Percentiles rank a stretch among this genome's conserved stretches.
phyloP scores from a whole-genome alignment of 2,888 invertebrate species.

The Oeneis ivallda region DNA sequence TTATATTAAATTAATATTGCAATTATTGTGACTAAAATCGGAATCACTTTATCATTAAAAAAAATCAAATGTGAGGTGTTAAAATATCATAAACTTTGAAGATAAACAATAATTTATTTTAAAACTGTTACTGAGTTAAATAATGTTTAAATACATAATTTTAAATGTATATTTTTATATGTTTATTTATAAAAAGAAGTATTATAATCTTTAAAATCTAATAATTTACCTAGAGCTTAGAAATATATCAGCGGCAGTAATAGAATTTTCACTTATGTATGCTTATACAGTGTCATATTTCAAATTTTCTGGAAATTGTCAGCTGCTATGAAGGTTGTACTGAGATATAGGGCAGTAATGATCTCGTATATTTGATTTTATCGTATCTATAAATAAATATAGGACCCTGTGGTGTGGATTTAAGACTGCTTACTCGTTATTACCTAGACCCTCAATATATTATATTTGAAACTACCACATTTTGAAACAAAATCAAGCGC shows the following conservation, averaged over 20 bases:
- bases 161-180: conserved; percentile 78
- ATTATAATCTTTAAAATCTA: conserved; percentile 62
- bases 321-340: conserved; percentile 35
- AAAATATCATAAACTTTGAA: conserved; percentile 45
- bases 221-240: conserved; percentile 52
- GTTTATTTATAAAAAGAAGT: conserved; percentile 72
- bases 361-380: conserved; percentile 37
- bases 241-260: conserved; percentile 52
- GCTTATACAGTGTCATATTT: conserved; percentile 34
- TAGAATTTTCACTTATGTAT: conserved; percentile 36
- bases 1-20: conserved; percentile 17
- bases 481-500: conserved; percentile 20
- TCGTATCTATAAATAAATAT: conserved; percentile 31
- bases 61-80: conserved; percentile 37
- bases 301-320: conserved; percentile 35
- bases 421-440: conserved; percentile 37
- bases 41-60: conserved; percentile 35
- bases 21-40: conserved; percentile 14
- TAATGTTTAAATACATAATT: conserved; percentile 70
- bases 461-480: conserved; percentile 48
- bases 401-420: conserved; percentile 34
- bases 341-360: conserved; percentile 34
- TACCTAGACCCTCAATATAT: conserved; percentile 32
- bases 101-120: conserved; percentile 52
- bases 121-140: conserved; percentile 69